phyloP scores from a whole-genome alignment of 2,888 invertebrate species.

The Rotaria socialis region DNA sequence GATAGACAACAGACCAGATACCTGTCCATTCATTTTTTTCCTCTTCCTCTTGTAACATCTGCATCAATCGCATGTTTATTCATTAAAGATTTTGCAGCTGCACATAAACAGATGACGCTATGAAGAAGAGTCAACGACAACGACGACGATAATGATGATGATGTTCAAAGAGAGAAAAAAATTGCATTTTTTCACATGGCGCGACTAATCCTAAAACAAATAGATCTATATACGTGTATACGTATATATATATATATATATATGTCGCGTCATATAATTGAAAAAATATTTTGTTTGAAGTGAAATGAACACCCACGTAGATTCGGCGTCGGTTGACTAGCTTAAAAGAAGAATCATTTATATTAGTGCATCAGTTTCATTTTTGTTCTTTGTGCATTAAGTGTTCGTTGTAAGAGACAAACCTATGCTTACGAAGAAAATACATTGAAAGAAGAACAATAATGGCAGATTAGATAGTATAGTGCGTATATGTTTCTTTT shows the following conservation, averaged over 20 bases:
- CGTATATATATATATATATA: background rate
- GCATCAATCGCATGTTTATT: slow-evolving; percentile 26
- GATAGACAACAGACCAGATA: slow-evolving; percentile 32
- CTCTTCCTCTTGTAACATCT: background rate
- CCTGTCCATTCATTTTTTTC: background rate
- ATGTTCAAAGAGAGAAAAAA: slow-evolving; percentile 12
- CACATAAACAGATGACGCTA: slow-evolving; percentile 3
- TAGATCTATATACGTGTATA: background rate
- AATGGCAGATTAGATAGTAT: slow-evolving; percentile 20
- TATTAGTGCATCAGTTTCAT: background rate
- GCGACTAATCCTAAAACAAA: slow-evolving; percentile 26
- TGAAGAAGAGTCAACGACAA: slow-evolving; percentile 1
- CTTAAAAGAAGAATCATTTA: background rate
- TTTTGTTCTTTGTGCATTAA: slow-evolving; percentile 3
- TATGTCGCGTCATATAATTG: slow-evolving; percentile 15
- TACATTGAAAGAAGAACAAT: background rate
- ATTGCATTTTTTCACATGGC: slow-evolving; percentile 24
- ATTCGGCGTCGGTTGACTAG: background rate
- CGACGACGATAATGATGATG: slow-evolving; percentile 20
- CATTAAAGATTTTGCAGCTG: slow-evolving; percentile 26
- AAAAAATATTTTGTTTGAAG: slow-evolving; percentile 2
- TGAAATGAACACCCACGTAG: background rate
- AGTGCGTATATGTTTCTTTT: background rate
- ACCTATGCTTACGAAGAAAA: background rate
- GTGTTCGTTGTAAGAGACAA: background rate